Evolutionary conservation across 2,113 vertebrate genomes (phyloP), one percentile per base, ranked within the genome.

Genomic region (Cettia cetti): DNA sequence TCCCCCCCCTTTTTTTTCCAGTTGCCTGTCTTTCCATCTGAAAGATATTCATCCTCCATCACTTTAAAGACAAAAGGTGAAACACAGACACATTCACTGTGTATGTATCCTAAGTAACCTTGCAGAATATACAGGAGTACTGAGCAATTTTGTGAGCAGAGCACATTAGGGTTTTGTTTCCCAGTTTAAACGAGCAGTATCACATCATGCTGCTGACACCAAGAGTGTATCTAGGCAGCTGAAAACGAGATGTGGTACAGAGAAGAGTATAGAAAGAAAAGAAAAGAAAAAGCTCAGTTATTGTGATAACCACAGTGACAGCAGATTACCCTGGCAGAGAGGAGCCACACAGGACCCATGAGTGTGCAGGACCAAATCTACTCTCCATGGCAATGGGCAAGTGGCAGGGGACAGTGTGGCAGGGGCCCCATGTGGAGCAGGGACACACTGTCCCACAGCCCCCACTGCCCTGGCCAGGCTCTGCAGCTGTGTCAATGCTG

Each of bases 331-430:
- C 76, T 35, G 61, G 90, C 96, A 94, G 95, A 84, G 82, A 92
- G 82, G 94, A 96, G 93, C 94, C 53, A 5, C 45, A 6, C 4
- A 50, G 96, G 97, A 98, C 95, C 94, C 89, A 64, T 82, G 80
- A 91, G 90, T 54, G 92, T 97, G 97, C 96, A 97, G 84, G 97
- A 96, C 96, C 96, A 97, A 97, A 97, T 95, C 93, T 68, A 75
- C 94, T 97, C 95, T 96, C 98, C 97, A 97, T 98, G 97, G 97
- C 97, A 98, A 98, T 97, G 74, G 92, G 77, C 7, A 22, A 63
- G 71, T 8, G 76, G 28, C 39, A 37, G 69, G 71, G 90, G 95
- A 95, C 94, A 93, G 86, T 5, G 1, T 18, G 39, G 89, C 91
- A 95, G 94, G 71, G 88, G 53, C 89, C 76, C 92, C 63, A 53